A percentile compares a stretch with the other conserved stretches of the same genome.
Evolutionary conservation across 1,140 invertebrate species (phyloP).

Genomic region (Drosophila grimshawi): DNA sequence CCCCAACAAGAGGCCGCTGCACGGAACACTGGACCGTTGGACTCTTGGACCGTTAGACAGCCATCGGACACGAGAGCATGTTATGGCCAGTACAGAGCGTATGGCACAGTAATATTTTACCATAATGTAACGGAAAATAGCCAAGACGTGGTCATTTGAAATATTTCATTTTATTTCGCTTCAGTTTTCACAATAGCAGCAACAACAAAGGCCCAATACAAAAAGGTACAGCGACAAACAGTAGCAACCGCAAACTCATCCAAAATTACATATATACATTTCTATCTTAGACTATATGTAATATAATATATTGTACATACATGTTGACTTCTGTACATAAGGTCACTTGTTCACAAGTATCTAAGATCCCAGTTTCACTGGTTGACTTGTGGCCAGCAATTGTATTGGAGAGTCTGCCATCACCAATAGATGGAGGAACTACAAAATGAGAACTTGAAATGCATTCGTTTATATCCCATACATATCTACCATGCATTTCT

Average conservation of each 20-base stretch:
- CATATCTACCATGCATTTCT: too few species aligned
- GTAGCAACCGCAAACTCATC: constrained; percentile 41
- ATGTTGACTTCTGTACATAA: too few species aligned
- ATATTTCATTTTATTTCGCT: constrained; percentile 80
- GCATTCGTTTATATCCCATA: too few species aligned
- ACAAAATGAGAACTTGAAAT: too few species aligned
- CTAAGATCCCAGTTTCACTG: too few species aligned
- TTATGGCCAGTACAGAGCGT: constrained; percentile 42
- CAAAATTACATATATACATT: too few species aligned
- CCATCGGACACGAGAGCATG: constrained; percentile 48
- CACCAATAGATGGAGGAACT: too few species aligned
- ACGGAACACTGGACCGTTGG: constrained; percentile 37
- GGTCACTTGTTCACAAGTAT: too few species aligned
- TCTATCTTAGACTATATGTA: too few species aligned
- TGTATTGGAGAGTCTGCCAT: too few species aligned
- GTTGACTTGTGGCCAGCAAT: too few species aligned
- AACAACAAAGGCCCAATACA: constrained; percentile 17
- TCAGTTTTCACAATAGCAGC: constrained; percentile 56
- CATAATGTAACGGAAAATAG: constrained; percentile 82
- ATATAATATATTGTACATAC: too few species aligned
- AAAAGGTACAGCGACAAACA: constrained; percentile 71
- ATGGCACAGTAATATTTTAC: constrained; percentile 73
- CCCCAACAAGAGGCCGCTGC: constrained; percentile 54
- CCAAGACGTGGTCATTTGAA: constrained; percentile 81
- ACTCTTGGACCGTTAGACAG: constrained; percentile 25